Evolutionary conservation across 2,888 invertebrate species (phyloP).

Genomic region (Thereva nobilitata): DNA sequence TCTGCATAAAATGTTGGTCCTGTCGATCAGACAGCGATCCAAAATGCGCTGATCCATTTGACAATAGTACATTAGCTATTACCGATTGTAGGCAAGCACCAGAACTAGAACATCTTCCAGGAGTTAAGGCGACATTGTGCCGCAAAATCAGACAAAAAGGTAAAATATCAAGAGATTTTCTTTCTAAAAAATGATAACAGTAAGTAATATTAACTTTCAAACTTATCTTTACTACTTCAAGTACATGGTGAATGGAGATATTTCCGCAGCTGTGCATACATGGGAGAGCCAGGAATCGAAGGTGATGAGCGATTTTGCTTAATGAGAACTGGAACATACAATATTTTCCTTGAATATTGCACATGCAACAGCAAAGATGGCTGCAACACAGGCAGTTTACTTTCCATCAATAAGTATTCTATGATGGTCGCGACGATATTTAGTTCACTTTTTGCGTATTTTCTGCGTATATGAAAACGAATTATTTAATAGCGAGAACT

Average conservation of each 20-base stretch:
- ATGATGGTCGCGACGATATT: slow-evolving; percentile 44
- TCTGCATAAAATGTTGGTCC: slow-evolving; percentile 85
- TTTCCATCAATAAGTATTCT: slow-evolving; percentile 52
- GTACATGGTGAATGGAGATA: slow-evolving; percentile 88
- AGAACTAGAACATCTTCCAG: slow-evolving; percentile 68
- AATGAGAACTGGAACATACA: slow-evolving; percentile 88
- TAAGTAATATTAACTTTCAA: no score
- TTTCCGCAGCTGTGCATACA: slow-evolving; percentile 84
- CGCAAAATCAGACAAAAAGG: slow-evolving; percentile 91
- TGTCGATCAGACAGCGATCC: slow-evolving; percentile 88
- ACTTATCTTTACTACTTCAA: no score
- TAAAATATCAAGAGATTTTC: slow-evolving; percentile 48
- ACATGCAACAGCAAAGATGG: slow-evolving; percentile 92
- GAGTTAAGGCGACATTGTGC: slow-evolving; percentile 80
- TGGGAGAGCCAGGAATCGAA: slow-evolving; percentile 87
- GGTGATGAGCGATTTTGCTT: slow-evolving; percentile 90
- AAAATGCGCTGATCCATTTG: slow-evolving; percentile 90
- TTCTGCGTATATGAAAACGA: no score
- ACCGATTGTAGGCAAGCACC: slow-evolving; percentile 73
- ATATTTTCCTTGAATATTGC: slow-evolving; percentile 92
- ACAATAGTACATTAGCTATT: slow-evolving; percentile 84
- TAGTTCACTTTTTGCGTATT: neutral
- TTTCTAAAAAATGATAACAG: neutral
- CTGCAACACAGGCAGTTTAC: slow-evolving; percentile 70
- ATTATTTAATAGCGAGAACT: no score